Conservation (phyloP, 2,797 vertebrate genomes). For the Pantherophis vulpinus region DNA sequence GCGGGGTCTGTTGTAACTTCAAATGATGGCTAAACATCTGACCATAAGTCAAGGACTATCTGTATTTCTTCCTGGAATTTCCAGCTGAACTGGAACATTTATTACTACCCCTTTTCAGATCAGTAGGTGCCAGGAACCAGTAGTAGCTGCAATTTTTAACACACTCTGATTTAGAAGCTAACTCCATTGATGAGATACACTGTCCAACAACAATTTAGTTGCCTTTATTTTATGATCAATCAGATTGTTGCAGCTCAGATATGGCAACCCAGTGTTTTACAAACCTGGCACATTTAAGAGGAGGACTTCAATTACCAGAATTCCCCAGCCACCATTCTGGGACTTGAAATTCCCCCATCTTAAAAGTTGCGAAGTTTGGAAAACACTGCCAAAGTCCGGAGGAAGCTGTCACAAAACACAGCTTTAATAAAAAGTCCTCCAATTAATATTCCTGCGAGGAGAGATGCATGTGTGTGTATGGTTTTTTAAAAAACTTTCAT, state of each 20-base stretch:
- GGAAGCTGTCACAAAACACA: not conserved
- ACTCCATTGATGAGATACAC: not conserved
- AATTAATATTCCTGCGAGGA: not conserved
- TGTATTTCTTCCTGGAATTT: not conserved
- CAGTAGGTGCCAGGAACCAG: not conserved
- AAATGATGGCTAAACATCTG: not conserved
- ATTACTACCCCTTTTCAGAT: not conserved
- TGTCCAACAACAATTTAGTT: not conserved
- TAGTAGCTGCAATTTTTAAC: not conserved
- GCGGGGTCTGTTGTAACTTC: not conserved
- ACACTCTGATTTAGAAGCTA: not conserved
- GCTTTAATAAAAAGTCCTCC: not conserved
- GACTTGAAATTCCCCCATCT: not conserved
- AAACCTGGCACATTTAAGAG: not conserved
- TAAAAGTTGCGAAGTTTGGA: not conserved
- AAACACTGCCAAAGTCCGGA: not conserved
- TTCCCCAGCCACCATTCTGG: not conserved
- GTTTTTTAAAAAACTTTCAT: not conserved
- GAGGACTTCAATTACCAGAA: not conserved
- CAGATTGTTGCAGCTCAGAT: not conserved
- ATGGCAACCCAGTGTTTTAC: not conserved
- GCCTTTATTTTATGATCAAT: not conserved
- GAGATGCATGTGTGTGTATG: not conserved
- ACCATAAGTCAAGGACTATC: not conserved
- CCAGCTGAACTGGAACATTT: not conserved